Evolutionary conservation across 64 coral and sea anemone species (phyloP).

Genomic region (Astreopora myriophthalma): DNA sequence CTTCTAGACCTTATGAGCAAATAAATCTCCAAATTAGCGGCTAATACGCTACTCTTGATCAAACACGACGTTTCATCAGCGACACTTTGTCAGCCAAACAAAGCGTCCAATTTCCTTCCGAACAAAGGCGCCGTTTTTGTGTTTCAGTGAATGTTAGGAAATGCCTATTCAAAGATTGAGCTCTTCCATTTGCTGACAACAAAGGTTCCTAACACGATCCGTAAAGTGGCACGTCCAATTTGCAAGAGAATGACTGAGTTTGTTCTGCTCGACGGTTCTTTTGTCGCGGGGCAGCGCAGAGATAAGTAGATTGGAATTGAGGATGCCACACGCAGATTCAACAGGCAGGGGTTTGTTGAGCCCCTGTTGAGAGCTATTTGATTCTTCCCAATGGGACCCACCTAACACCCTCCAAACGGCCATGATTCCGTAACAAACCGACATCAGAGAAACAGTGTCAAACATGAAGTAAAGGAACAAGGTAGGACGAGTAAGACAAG

Average conservation of each 20-base stretch:
- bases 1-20: neutral
- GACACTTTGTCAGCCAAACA: conserved; percentile 31
- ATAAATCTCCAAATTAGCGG: neutral
- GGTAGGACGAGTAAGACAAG: conserved; percentile 15
- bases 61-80: neutral
- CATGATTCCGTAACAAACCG: neutral
- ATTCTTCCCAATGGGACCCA: neutral
- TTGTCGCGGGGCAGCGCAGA: neutral
- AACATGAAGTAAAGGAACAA: neutral
- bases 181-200: neutral
- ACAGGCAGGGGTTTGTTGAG: conserved; percentile 4
- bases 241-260: neutral
- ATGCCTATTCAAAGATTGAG: neutral
- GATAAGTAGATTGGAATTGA: neutral
- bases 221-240: neutral
- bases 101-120: neutral
- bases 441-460: neutral
- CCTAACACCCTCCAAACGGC: neutral
- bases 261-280: neutral
- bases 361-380: neutral
- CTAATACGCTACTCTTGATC: conserved; percentile 10
- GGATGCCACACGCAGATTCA: neutral
- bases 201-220: neutral
- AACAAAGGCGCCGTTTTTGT: neutral
- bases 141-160: conserved; percentile 7